These are phyloP conservation scores for Phylloscopus trochilus DNA, from an alignment of 2,113 vertebrate species.

Conservation along the genomic window DNA sequence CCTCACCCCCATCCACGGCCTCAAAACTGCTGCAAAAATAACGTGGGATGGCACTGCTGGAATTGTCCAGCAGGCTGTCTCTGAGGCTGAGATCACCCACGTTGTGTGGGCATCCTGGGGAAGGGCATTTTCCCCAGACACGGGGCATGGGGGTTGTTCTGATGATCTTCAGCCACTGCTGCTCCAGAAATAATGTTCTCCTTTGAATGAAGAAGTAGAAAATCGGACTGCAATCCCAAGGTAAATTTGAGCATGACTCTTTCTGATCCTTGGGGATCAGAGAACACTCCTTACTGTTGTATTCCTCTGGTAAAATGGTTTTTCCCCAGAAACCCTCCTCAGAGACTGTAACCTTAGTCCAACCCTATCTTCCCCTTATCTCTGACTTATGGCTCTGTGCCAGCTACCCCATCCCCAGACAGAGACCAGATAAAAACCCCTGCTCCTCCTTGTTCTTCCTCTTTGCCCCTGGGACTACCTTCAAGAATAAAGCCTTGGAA, in stretches of 20 bases:
- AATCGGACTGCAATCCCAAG: background rate
- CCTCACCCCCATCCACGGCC: conserved; percentile 50
- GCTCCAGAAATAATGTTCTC: background rate
- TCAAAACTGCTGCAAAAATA: conserved; percentile 45
- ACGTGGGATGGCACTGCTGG: background rate
- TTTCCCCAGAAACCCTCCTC: too few relatives aligned
- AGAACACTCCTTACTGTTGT: background rate
- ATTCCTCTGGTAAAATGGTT: too few relatives aligned
- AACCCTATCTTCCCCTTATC: too few relatives aligned
- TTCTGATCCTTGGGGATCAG: background rate
- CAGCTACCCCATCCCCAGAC: too few relatives aligned
- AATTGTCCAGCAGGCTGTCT: background rate
- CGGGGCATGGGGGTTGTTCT: background rate
- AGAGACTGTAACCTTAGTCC: too few relatives aligned
- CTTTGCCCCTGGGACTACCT: too few relatives aligned
- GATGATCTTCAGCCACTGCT: background rate
- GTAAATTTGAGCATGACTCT: background rate
- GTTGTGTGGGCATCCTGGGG: background rate
- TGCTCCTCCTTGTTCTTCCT: too few relatives aligned
- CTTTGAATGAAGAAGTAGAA: background rate
- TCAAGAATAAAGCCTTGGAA: too few relatives aligned
- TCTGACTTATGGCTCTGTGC: too few relatives aligned
- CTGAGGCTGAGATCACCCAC: background rate
- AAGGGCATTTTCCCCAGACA: background rate
- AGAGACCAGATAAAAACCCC: too few relatives aligned